These are phyloP conservation scores for Euborellia annulipes DNA, from an alignment of 1,140 invertebrate species.

Conservation along the genomic window DNA sequence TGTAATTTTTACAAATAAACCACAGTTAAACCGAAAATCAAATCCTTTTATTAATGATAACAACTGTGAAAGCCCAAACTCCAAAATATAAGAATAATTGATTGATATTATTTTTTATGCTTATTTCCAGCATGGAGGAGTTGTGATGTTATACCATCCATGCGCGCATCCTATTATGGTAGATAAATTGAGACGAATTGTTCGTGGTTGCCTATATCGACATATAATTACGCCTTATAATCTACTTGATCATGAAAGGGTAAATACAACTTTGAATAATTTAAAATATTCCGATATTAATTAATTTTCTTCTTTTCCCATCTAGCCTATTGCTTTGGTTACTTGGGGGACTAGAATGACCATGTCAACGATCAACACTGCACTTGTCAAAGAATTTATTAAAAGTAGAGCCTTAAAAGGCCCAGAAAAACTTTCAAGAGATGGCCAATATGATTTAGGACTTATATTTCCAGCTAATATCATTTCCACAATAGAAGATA, in stretches of 20 bases:
- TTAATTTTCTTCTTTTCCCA: slow-evolving; percentile 18
- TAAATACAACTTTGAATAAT: slow-evolving; percentile 24
- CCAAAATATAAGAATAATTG: too few species aligned
- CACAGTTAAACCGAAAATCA: too few species aligned
- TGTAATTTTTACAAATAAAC: too few species aligned
- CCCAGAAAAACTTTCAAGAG: slow-evolving; percentile 38
- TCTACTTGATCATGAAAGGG: slow-evolving; percentile 38
- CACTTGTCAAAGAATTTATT: slow-evolving; percentile 43
- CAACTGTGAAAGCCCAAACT: too few species aligned
- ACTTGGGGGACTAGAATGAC: slow-evolving; percentile 58
- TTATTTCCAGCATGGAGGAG: slow-evolving; percentile 59
- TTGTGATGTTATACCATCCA: slow-evolving; percentile 78
- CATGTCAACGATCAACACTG: slow-evolving; percentile 49
- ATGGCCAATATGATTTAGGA: slow-evolving; percentile 43
- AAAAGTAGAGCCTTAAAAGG: slow-evolving; percentile 43
- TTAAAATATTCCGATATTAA: slow-evolving; percentile 1
- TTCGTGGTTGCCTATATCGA: slow-evolving; percentile 53
- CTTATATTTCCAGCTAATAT: slow-evolving; percentile 35
- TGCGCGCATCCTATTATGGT: slow-evolving; percentile 58
- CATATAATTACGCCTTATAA: slow-evolving; percentile 68
- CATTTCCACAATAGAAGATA: slow-evolving; percentile 33
- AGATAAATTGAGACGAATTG: slow-evolving; percentile 39
- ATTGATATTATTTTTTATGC: too few species aligned
- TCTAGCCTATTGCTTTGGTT: slow-evolving; percentile 55
- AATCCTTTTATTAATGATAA: too few species aligned